Evolutionary conservation across 2,888 invertebrate species (phyloP), one percentile per base, ranked within the genome.

Genomic region (Synanthedon tipuliformis): DNA sequence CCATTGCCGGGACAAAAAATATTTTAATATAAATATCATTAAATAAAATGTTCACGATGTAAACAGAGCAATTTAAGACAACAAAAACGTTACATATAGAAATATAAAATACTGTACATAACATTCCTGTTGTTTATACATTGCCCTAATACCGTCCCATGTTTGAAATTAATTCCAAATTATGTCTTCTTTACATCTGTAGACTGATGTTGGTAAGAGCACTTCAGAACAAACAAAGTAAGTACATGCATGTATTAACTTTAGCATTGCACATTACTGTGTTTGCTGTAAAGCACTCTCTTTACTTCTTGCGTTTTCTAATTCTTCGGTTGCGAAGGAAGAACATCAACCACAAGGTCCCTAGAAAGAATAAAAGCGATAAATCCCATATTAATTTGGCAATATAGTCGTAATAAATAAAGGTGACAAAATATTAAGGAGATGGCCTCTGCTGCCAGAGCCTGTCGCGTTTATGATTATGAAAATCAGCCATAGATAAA

Each of bases 51-150:
- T 49, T 49, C 49, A 23, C 8, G 78, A 53, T 65, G 81, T 73
- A 71, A 62, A 78, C 73, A 82, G 85, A 83, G 85, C 82, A 86
- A 87, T 87, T 80, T 84, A 86, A 84, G 85, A 87, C 87, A 88
- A 86, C 87, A 88, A 88, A 87, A 85, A 88, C 82, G 87, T 88
- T 88, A 88, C 87, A 88, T 88, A 88, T 86, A 88, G 87, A 88
- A 81, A 79, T 83, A 75, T 65, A 69, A 72, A 82, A 79, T 83
- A 87, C 87, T 88, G 86, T 86, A 87, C 82, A 84, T 88, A 87
- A 88, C 85, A 85, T 86, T 84, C 79, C 86, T 88, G 87, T 88
- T 88, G 87, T 88, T 86, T 83, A 81, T 81, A 79, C 79, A 87
- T 88, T 86, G 83, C 85, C 80, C 87, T 77, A 78, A 81, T 59